A percentile compares a stretch with the other conserved stretches of the same genome.
phyloP scores from a whole-genome alignment of 2,888 invertebrate species.

The Piscicola geometra region DNA sequence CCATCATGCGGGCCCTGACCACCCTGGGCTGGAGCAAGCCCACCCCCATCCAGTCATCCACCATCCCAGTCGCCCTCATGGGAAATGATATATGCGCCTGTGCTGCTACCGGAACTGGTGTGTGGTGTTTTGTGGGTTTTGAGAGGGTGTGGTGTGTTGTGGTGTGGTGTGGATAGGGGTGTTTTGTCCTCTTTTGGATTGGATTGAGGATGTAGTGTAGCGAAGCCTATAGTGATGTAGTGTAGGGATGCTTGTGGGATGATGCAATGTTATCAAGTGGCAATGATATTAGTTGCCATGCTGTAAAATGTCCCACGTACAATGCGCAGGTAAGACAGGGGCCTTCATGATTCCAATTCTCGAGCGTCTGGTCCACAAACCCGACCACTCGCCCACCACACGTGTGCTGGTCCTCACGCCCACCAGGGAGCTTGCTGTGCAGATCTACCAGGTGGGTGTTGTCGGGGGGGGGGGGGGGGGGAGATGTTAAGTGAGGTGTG shows the following conservation, averaged over 20 bases:
- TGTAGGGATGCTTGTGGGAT: too few species aligned
- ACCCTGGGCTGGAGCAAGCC: constrained; percentile 84
- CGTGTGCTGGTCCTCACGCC: constrained; percentile 89
- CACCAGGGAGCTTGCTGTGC: constrained; percentile 92
- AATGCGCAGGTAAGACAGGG: constrained; percentile 87
- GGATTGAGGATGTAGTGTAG: too few species aligned
- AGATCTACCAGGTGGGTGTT: constrained; percentile 96
- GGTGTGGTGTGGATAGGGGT: neutral
- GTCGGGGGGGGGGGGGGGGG: too few species aligned
- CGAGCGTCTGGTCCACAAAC: constrained; percentile 80
- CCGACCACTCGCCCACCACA: constrained; percentile 63
- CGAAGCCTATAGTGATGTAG: too few species aligned
- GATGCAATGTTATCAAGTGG: too few species aligned
- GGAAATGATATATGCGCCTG: constrained; percentile 95
- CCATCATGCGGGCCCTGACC: constrained; percentile 81
- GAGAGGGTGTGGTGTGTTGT: neutral
- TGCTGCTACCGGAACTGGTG: constrained; percentile 82
- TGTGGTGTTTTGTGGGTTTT: constrained; percentile 22
- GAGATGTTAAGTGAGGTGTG: too few species aligned
- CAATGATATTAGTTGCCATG: too few species aligned
- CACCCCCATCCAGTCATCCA: constrained; percentile 91
- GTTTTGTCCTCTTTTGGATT: too few species aligned
- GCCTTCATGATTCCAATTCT: constrained; percentile 96
- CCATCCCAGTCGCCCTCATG: constrained; percentile 85
- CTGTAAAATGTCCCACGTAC: neutral